Evolutionary conservation across 2,113 vertebrate species (phyloP), one percentile per base, ranked within the genome.

Genomic region (Platichthys flesus): DNA sequence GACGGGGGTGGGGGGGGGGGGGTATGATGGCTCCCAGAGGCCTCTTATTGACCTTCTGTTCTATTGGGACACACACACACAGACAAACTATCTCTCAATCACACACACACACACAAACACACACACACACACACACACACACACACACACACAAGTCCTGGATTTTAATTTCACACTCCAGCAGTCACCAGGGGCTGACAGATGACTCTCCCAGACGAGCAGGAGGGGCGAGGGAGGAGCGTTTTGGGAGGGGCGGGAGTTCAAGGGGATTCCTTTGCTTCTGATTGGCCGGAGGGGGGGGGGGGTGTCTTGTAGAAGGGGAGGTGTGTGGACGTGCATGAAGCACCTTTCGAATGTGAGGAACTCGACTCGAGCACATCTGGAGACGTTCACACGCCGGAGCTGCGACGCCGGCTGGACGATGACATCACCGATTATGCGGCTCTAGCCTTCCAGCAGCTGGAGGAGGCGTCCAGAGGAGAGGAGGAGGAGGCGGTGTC

Each of bases 141-240:
- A 66, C 77, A 70, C 47, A 85, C 66, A 28, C 58, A 65, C 74
- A n/a, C 9, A 42, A 21, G n/a, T 62, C 56, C 71, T 86, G 82
- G 92, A 96, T 96, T 96, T 96, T 95, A 96, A 97, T 97, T 97
- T 97, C 95, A 96, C 93, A 92, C 92, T 90, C 92, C 90, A 94
- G 91, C 89, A 88, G 90, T 91, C 91, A 60, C 90, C 76, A 79
- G 84, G 93, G 94, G 92, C 93, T 96, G 96, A 96, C 91, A 59
- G 94, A 97, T 96, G 94, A 94, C 76, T 91, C 94, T 91, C 89
- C 91, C 69, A 76, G 72, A 89, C 93, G 84, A 67, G 31, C 69
- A 61, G 76, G 86, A 83, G 84, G 79, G 78, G 63, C 55, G 40
- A 57, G 72, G 81, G 79, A 78, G 89, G 15, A 58, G 63, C n/a